Percentiles rank a stretch among this genome's conserved stretches.
phyloP scores from a whole-genome alignment of 1,140 invertebrate species.

The Drosophila lacertosa region DNA sequence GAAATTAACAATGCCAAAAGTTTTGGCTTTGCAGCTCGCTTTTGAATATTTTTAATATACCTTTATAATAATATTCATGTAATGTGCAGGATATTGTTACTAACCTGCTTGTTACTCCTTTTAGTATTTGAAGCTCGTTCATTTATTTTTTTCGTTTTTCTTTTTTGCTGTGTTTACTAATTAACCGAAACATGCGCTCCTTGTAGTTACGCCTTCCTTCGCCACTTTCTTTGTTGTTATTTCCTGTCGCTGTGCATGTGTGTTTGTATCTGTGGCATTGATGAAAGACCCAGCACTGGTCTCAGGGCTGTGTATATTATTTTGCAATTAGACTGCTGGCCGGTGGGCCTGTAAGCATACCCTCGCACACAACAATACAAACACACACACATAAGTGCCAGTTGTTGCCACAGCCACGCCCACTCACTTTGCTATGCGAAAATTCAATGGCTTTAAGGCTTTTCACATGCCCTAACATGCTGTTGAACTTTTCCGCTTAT shows the following conservation, averaged over 20 bases:
- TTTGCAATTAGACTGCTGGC: constrained; percentile 74
- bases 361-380: constrained; percentile 3
- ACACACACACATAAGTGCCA: neutral
- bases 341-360: constrained; percentile 18
- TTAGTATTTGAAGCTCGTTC: constrained; percentile 55
- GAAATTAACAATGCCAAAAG: too few relatives aligned
- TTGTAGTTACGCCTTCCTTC: constrained; percentile 71
- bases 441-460: constrained; percentile 61
- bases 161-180: constrained; percentile 63
- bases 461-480: constrained; percentile 17
- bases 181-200: constrained; percentile 79
- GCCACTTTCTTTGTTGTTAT: constrained; percentile 56
- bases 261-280: constrained; percentile 59
- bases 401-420: constrained; percentile 33
- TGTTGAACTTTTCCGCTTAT: constrained; percentile 41
- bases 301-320: constrained; percentile 62
- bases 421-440: constrained; percentile 22
- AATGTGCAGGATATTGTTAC: too few relatives aligned
- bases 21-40: too few relatives aligned
- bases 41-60: too few relatives aligned
- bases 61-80: too few relatives aligned
- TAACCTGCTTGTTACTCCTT: constrained; percentile 36
- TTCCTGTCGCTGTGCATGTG: constrained; percentile 5
- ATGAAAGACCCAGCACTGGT: constrained; percentile 58
- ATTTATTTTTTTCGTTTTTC: constrained; percentile 30